These are phyloP conservation scores for Phyllotreta cruciferae DNA, from an alignment of 2,888 invertebrate genomes.

Conservation along the genomic window DNA sequence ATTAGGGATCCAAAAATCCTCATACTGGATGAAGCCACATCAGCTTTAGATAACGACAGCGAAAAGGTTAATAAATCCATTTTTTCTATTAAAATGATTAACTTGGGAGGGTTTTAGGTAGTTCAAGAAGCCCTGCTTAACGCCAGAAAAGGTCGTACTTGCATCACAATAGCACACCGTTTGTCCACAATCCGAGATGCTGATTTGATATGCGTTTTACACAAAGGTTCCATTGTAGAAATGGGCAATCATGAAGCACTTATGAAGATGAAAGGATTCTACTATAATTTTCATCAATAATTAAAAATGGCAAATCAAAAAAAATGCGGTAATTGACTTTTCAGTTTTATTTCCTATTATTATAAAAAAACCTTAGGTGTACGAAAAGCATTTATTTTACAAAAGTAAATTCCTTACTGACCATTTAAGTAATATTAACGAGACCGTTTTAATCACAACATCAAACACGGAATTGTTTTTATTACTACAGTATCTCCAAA, in stretches of 20 bases:
- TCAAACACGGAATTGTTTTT: background rate
- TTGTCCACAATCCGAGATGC: constrained; percentile 84
- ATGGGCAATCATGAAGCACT: constrained; percentile 75
- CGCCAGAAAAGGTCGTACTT: constrained; percentile 82
- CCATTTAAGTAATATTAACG: too few relatives aligned
- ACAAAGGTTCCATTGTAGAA: constrained; percentile 73
- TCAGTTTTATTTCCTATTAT: too few relatives aligned
- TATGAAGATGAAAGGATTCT: constrained; percentile 69
- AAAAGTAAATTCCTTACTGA: too few relatives aligned
- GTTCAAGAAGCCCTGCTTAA: constrained; percentile 87
- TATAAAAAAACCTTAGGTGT: too few relatives aligned
- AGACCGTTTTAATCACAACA: background rate
- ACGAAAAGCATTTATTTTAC: too few relatives aligned
- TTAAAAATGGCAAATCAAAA: too few relatives aligned
- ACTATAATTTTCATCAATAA: constrained; percentile 63
- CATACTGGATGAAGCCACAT: constrained; percentile 84
- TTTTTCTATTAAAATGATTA: background rate
- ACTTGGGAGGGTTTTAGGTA: constrained; percentile 60
- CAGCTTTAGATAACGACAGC: constrained; percentile 84
- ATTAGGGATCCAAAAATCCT: constrained; percentile 80
- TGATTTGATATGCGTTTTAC: constrained; percentile 76
- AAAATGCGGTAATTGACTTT: background rate
- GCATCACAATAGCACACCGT: constrained; percentile 86
- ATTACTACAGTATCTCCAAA: too few relatives aligned
- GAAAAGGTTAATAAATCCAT: constrained; percentile 68